Base-by-base conservation (phyloP, 2,113 vertebrate species). In the Colaptes auratus region DNA sequence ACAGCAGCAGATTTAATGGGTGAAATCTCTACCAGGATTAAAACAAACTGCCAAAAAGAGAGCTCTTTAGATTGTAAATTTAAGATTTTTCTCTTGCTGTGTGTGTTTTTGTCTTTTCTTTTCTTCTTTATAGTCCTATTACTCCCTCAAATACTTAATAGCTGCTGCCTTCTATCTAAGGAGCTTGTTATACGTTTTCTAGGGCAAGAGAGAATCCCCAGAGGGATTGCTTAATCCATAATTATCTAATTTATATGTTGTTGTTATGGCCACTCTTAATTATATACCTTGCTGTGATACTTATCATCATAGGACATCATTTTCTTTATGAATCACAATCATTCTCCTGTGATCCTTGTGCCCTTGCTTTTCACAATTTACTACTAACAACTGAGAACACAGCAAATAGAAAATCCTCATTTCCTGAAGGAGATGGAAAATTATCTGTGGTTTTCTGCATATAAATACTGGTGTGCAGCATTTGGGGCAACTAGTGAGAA, bases 221-320 rank as follows among this genome's bases (percentile, higher is more conserved):
- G 82, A 81, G 90, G 93, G 90, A 82, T 81, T 87, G 74, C 85
- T 96, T 95, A 93, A 96, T 94, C 92, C 89, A 83, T 93, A 94
- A 92, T 94, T 95, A 96, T 79, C 94, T 93, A 96, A 97, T 94
- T 95, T 96, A 84, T 96, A 90, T 88, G 85, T 95, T 95, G 84
- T 82, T 90, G 82, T 94, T 95, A 86, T 65, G 89, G 80, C 65
- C 73, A 55, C 33, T 85, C 71, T 90, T 89, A 95, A 95, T 96
- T 95, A 95, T 90, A 81, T 86, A 95, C 85, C 94, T 94, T 84
- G 70, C 82, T 95, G 86, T 89, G 90, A 89, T 81, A 75, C 88
- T 93, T 88, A 90, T 12, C 35, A 55, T 95, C 80, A 46, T 64
- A 81, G 64, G 53, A 55, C 42, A 39, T 69, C 14, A 31, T 56